These are phyloP conservation scores for Odontocolon sp. DNA, from an alignment of 2,888 invertebrate species.

Conservation along the genomic window DNA sequence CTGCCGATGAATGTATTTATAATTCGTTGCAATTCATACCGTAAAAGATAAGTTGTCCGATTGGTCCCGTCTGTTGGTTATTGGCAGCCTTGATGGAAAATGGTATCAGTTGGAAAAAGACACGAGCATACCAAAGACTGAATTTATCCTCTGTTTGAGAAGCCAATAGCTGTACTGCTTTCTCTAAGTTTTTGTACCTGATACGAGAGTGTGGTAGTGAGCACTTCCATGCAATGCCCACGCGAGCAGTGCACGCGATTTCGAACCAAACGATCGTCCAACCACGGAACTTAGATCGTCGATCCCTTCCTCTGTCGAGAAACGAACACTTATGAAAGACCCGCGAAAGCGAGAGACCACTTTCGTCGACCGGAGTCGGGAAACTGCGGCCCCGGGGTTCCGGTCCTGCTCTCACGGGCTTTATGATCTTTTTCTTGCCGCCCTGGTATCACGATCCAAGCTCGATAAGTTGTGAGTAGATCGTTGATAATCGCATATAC, in stretches of 20 bases:
- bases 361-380: constrained; percentile 27
- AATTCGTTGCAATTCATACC: too few relatives aligned
- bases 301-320: not conserved
- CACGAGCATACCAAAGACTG: too few relatives aligned
- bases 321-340: not conserved
- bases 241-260: constrained; percentile 53
- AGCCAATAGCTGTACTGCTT: too few relatives aligned
- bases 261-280: constrained; percentile 54
- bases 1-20: too few relatives aligned
- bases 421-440: constrained; percentile 9
- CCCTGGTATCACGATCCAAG: too few relatives aligned
- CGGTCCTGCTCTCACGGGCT: constrained; percentile 29
- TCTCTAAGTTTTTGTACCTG: not conserved
- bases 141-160: too few relatives aligned
- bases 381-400: constrained; percentile 33
- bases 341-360: constrained; percentile 38
- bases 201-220: constrained; percentile 5
- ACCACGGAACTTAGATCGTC: constrained; percentile 22
- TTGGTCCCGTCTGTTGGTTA: too few relatives aligned
- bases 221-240: constrained; percentile 29
- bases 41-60: too few relatives aligned
- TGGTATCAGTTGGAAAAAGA: too few relatives aligned
- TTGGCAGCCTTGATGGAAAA: too few relatives aligned
- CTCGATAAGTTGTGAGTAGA: too few relatives aligned
- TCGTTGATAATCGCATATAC: too few relatives aligned